phyloP scores from a whole-genome alignment of 1,140 invertebrate species.

The Drosophila auraria region DNA sequence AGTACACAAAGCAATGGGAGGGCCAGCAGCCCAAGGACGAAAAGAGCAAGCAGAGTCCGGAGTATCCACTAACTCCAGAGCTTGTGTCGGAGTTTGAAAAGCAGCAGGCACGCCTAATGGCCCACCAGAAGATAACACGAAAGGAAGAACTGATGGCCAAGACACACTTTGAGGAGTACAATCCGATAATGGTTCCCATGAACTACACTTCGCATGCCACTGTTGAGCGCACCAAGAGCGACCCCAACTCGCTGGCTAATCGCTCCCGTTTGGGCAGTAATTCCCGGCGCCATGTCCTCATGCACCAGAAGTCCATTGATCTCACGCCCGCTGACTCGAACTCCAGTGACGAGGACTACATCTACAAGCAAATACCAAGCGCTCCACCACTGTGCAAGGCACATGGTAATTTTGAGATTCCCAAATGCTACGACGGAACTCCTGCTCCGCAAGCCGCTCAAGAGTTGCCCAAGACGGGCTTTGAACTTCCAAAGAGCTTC shows the following conservation, averaged over 20 bases:
- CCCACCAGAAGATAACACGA: slow-evolving; percentile 86
- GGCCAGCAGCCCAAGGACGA: slow-evolving; percentile 86
- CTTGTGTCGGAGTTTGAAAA: slow-evolving; percentile 88
- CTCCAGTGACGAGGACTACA: slow-evolving; percentile 90
- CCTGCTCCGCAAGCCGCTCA: slow-evolving; percentile 78
- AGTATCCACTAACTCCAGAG: slow-evolving; percentile 85
- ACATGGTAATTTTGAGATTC: slow-evolving; percentile 89
- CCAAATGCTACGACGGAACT: slow-evolving; percentile 85
- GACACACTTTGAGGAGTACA: slow-evolving; percentile 88
- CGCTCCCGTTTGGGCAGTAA: slow-evolving; percentile 90
- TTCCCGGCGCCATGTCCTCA: slow-evolving; percentile 90
- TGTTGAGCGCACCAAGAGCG: slow-evolving; percentile 93
- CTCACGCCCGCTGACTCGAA: slow-evolving; percentile 91
- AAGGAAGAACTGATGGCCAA: slow-evolving; percentile 88
- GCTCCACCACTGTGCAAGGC: slow-evolving; percentile 89
- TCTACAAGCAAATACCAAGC: slow-evolving; percentile 90
- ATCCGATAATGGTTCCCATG: slow-evolving; percentile 85
- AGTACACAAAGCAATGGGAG: slow-evolving; percentile 87
- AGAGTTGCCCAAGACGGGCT: slow-evolving; percentile 85
- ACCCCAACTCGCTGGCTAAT: slow-evolving; percentile 91
- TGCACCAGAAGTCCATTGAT: slow-evolving; percentile 94
- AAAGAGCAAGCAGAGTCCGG: slow-evolving; percentile 78
- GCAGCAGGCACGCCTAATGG: slow-evolving; percentile 83
- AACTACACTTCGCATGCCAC: slow-evolving; percentile 87
- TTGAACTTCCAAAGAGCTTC: slow-evolving; percentile 87